These are phyloP conservation scores for Myodes glareolus DNA, from an alignment of 2,113 vertebrate species.

Conservation along the genomic window DNA sequence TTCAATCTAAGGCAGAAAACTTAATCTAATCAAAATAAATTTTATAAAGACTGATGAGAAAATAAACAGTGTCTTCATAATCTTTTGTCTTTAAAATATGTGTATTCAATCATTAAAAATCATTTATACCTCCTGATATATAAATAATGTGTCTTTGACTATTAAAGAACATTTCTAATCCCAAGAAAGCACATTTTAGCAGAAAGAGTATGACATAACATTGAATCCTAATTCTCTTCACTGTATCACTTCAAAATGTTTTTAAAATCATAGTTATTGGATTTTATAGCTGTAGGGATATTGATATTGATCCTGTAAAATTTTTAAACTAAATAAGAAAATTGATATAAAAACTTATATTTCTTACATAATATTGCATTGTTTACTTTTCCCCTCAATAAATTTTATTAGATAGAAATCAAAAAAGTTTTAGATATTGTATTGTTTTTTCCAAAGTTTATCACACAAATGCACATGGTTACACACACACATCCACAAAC, in stretches of 20 bases:
- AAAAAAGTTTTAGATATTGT: not conserved
- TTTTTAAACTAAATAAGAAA: constrained; percentile 30
- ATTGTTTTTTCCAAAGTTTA: not conserved
- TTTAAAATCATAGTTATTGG: not conserved
- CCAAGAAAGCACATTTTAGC: not conserved
- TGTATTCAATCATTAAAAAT: not conserved
- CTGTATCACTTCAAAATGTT: not conserved
- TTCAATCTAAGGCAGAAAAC: not conserved
- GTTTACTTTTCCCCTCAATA: not conserved
- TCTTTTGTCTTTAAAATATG: not conserved
- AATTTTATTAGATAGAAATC: not conserved
- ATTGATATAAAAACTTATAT: not conserved
- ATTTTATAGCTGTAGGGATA: not conserved
- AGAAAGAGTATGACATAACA: not conserved
- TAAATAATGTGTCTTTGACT: not conserved
- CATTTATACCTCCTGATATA: not conserved
- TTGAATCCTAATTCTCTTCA: not conserved
- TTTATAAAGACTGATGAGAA: not conserved
- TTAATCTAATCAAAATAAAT: not conserved
- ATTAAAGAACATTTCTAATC: not conserved
- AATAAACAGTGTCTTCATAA: not conserved
- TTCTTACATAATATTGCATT: not conserved
- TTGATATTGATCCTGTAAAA: not conserved
- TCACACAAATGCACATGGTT: not conserved
- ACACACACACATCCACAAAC: not conserved